Evolutionary conservation across 2,113 vertebrate genomes (phyloP), one percentile per base, ranked within the genome.

Genomic region (Camelus dromedarius): DNA sequence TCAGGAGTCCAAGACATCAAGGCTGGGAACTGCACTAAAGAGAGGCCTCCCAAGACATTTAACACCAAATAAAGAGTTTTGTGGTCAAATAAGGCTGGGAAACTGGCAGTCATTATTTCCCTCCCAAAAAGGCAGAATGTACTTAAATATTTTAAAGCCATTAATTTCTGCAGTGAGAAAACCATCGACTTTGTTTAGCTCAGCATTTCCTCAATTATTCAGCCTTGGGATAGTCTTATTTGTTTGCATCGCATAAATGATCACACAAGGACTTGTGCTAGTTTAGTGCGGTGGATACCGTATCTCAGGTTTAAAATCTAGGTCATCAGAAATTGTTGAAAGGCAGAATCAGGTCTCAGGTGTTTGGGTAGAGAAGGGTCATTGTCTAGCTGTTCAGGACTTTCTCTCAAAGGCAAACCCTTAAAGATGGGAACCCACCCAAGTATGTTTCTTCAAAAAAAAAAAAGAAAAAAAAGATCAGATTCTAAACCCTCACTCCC

Each of bases 371-470:
- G 19, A 64, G 26, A 91, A 54, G 6, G n/a, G 30, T 56, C 50
- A 64, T 22, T 72, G 18, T 56, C 15, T 52, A 30, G 19, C 20
- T 83, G 19, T 76, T 66, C 19, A 62, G 38, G 15, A 19, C 12
- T 83, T 90, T 96, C 54, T 89, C 30, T 95, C 54, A 91, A 82
- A 93, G 32, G 62, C 10, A 95, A 76, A 64, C 1, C 3, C 58
- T 77, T 84, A 73, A 80, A 85, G 46, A 77, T 62, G 26, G 67
- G 35, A 94, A 75, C 30, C 16, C 28, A 82, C 15, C 14, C 7
- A 96, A 85, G 22, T 30, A 26, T 12, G 2, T 56, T 88, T 85
- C 67, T 91, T 93, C 24, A 8, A 24, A 38, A 48, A 64, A 48
- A 64, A 38, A 26, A 79, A 35, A 38, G 15, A 79, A 79, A 62